Percentiles rank a stretch among this genome's conserved stretches.
Conservation (phyloP, 2,113 vertebrate genomes). For the Chionomys nivalis region DNA sequence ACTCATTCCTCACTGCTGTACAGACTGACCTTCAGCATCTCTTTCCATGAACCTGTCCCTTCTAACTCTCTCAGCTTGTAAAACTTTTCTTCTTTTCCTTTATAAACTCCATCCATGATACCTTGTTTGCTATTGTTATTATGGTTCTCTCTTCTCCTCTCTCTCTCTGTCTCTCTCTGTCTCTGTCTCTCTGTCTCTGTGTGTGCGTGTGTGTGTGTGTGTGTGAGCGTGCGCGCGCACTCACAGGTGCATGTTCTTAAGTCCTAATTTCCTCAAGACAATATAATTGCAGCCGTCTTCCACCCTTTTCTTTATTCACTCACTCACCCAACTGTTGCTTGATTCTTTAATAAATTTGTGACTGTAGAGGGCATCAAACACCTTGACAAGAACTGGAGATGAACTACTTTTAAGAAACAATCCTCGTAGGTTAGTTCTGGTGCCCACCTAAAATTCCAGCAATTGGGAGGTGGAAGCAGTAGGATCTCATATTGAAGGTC, state of each 20-base stretch:
- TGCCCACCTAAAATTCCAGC: not conserved
- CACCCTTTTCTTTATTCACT: not conserved
- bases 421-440: not conserved
- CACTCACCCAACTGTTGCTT: not conserved
- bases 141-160: too few species aligned
- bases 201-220: not conserved
- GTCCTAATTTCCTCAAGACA: not conserved
- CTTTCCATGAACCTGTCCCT: not conserved
- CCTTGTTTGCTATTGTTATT: not conserved
- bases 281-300: not conserved
- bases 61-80: not conserved
- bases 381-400: not conserved
- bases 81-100: not conserved
- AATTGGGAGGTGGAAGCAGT: not conserved
- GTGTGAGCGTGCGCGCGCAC: not conserved
- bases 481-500: not conserved
- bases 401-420: not conserved
- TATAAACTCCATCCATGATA: not conserved
- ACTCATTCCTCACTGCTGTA: not conserved
- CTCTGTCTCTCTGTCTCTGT: too few species aligned
- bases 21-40: not conserved
- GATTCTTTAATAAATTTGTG: not conserved
- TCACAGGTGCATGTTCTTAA: not conserved
- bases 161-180: too few species aligned
- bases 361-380: not conserved